phyloP scores from a whole-genome alignment of 2,797 vertebrate genomes.

The Dallia pectoralis region DNA sequence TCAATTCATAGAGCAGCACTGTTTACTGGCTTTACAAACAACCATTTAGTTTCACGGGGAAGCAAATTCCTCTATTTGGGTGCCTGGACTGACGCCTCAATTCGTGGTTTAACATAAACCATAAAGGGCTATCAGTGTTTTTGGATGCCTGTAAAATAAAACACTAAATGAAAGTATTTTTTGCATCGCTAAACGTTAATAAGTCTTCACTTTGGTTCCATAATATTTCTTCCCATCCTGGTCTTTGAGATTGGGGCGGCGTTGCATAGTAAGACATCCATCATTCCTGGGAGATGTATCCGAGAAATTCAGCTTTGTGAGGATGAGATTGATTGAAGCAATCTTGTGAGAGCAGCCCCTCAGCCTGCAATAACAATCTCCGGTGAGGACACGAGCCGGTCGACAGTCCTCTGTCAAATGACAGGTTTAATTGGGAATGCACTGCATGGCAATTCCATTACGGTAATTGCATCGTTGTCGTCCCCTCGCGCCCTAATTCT shows the following conservation, averaged over 20 bases:
- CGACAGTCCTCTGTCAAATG: slow-evolving; percentile 10
- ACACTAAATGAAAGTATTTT: background rate
- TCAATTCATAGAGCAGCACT: no score
- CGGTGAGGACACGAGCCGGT: background rate
- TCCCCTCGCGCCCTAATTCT: background rate
- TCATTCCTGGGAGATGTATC: background rate
- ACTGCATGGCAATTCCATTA: slow-evolving; percentile 14
- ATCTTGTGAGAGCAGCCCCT: slow-evolving; percentile 8
- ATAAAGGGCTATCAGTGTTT: background rate
- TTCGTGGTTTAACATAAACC: background rate
- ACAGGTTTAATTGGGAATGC: background rate
- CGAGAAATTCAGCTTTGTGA: slow-evolving; percentile 10
- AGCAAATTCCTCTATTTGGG: no score
- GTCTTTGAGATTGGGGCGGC: background rate
- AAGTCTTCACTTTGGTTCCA: background rate
- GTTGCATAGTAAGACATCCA: background rate
- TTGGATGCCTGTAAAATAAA: background rate
- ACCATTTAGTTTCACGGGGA: no score
- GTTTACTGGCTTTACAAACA: no score
- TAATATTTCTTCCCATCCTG: background rate
- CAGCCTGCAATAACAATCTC: background rate
- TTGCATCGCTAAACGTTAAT: background rate
- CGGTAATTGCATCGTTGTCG: slow-evolving; percentile 2
- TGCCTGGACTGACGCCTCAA: no score
- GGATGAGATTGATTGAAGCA: slow-evolving; percentile 11